Evolutionary conservation across 1,140 invertebrate genomes (phyloP).

Genomic region (Oedothorax gibbosus): DNA sequence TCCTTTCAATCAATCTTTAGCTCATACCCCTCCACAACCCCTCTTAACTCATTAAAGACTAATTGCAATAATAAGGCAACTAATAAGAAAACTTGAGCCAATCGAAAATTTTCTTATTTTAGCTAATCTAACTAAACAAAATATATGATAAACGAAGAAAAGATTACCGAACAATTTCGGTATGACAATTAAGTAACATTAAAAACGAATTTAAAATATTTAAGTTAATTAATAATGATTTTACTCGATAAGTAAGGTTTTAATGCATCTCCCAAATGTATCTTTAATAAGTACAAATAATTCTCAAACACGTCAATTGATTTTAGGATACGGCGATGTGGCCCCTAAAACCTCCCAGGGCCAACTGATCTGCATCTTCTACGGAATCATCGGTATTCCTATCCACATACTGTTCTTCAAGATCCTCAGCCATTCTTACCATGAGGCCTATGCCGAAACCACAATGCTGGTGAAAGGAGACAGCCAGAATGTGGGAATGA

Average conservation of each 20-base stretch:
- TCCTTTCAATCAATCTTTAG: no score
- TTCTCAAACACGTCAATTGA: neutral
- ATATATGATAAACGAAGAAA: no score
- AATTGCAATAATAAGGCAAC: no score
- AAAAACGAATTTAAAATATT: neutral
- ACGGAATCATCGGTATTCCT: slow-evolving; percentile 85
- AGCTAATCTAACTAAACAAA: no score
- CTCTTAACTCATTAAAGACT: no score
- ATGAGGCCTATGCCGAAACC: slow-evolving; percentile 53
- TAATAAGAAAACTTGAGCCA: no score
- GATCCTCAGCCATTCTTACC: slow-evolving; percentile 62
- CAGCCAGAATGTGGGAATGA: neutral
- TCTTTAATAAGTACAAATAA: neutral
- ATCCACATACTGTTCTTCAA: slow-evolving; percentile 82
- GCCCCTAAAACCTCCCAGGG: slow-evolving; percentile 83
- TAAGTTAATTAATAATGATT: neutral
- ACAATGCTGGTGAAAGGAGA: slow-evolving; percentile 3
- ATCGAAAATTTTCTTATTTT: no score
- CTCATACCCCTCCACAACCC: no score
- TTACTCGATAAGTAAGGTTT: neutral
- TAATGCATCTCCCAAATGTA: neutral
- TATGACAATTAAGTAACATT: neutral
- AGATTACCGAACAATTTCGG: neutral
- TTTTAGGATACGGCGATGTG: slow-evolving; percentile 86
- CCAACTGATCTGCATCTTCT: slow-evolving; percentile 87